Evolutionary conservation across 2,888 invertebrate genomes (phyloP).

Genomic region (Frankliniella fusca): DNA sequence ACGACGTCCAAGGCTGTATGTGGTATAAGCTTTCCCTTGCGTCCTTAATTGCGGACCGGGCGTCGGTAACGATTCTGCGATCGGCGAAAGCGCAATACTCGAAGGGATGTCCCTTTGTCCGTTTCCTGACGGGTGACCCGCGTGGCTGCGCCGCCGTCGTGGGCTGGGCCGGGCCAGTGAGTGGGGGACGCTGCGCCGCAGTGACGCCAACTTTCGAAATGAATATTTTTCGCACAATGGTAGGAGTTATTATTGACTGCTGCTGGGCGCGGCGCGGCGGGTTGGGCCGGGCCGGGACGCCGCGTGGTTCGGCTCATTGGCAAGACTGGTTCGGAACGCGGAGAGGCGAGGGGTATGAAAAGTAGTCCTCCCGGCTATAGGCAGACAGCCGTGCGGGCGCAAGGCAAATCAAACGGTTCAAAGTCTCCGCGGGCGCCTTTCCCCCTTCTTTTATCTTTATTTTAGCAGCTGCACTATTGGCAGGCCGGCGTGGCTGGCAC

Average conservation of each 20-base stretch:
- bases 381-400: too few species aligned
- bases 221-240: slow-evolving; percentile 18
- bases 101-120: background rate
- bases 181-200: background rate
- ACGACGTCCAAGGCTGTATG: too few species aligned
- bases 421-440: too few species aligned
- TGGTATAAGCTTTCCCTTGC: background rate
- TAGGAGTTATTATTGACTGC: background rate
- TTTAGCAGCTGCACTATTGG: background rate
- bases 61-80: background rate
- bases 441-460: background rate
- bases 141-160: background rate
- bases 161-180: background rate
- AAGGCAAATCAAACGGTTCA: too few species aligned
- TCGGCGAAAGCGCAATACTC: background rate
- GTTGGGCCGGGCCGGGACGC: background rate
- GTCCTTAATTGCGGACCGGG: background rate
- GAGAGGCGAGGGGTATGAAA: too few species aligned
- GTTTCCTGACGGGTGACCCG: background rate
- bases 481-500: background rate
- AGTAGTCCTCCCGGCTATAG: too few species aligned
- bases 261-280: too few species aligned
- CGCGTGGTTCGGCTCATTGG: background rate
- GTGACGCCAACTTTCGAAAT: background rate
- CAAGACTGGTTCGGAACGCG: background rate